Conservation (phyloP, 2,113 vertebrate genomes). For the Antechinus stuartii region DNA sequence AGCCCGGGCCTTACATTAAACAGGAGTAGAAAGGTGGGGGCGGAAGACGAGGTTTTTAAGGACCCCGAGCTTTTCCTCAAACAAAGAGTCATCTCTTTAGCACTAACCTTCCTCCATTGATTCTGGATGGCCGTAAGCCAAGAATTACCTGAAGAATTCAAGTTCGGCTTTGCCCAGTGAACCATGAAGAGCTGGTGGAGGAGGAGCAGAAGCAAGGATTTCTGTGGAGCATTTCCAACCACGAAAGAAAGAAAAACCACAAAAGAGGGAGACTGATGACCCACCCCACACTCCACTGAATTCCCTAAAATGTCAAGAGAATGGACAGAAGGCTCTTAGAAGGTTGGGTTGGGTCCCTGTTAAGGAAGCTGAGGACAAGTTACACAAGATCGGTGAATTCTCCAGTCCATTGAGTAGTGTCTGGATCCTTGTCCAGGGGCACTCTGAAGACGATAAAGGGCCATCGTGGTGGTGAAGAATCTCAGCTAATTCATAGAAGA, state of each 20-base stretch:
- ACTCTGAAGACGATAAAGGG: not conserved
- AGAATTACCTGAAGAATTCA: not conserved
- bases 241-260: not conserved
- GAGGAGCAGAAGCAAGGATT: not conserved
- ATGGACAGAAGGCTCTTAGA: not conserved
- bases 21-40: not conserved
- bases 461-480: not conserved
- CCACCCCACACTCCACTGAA: not conserved
- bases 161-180: not conserved
- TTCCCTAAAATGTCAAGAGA: not conserved
- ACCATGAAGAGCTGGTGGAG: not conserved
- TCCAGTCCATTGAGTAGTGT: not conserved
- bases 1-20: not conserved
- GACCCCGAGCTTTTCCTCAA: not conserved
- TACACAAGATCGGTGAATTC: not conserved
- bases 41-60: not conserved
- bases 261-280: not conserved
- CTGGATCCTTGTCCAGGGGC: not conserved
- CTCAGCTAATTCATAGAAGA: constrained; percentile 11
- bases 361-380: not conserved
- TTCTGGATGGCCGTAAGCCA: not conserved
- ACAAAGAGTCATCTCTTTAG: not conserved
- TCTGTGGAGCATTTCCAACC: not conserved
- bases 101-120: not conserved
- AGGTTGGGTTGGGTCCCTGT: not conserved